Conservation (phyloP, 2,113 vertebrate species). For the Syrmaticus mikado region DNA sequence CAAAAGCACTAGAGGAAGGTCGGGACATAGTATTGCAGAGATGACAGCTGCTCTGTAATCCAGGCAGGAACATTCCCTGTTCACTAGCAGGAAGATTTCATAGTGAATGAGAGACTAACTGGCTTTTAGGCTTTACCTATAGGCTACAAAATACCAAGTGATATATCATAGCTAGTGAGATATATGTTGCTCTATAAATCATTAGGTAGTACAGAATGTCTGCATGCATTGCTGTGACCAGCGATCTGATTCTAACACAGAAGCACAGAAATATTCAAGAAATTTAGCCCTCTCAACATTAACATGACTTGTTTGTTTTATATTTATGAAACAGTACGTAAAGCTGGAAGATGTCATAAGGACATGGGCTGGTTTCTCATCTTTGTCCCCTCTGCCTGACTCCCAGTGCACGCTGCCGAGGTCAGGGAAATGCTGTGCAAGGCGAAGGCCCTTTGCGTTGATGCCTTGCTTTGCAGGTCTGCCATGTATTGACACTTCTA, state of each 20-base stretch:
- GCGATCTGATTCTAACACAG: neutral
- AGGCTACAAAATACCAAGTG: neutral
- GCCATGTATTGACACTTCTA: neutral
- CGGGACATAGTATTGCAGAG: neutral
- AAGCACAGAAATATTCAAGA: neutral
- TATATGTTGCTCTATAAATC: neutral
- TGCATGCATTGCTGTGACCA: neutral
- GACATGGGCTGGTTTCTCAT: neutral
- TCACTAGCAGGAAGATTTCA: neutral
- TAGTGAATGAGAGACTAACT: neutral
- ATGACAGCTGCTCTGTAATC: neutral
- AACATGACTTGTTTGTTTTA: neutral
- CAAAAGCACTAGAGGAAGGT: neutral
- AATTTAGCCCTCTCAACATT: neutral
- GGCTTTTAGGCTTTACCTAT: neutral
- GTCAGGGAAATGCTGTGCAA: neutral
- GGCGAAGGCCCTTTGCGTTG: neutral
- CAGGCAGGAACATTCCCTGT: neutral
- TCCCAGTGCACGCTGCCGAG: neutral
- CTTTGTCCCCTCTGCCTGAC: neutral
- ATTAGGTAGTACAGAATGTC: neutral
- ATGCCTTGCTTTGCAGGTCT: neutral
- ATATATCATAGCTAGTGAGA: neutral
- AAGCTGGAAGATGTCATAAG: constrained; percentile 5
- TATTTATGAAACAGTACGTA: neutral